Evolutionary conservation across 2,888 invertebrate species (phyloP), one percentile per base, ranked within the genome.

Genomic region (Ormyrus thymus): DNA sequence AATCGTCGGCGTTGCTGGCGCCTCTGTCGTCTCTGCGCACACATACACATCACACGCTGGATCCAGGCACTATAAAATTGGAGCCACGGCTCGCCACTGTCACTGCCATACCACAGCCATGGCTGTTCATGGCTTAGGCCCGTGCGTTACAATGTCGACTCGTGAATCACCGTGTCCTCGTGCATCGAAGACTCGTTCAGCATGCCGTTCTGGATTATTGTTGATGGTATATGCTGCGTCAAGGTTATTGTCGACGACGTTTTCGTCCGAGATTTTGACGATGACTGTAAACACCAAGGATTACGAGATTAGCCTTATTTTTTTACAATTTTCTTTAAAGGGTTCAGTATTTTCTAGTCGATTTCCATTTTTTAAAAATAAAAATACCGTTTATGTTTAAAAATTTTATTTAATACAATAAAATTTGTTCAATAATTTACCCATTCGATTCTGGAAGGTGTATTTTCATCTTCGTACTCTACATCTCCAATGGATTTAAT

Each of bases 71-170:
- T 73, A 59, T 68, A 72, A 11, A 74, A 51, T 29, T 61, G 50
- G 70, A 76, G 73, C 64, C 77, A 13, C 9, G 64, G 51, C 73
- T 77, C 69, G 7, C 43, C 43, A 53, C 46, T n/a, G 53, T 53
- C 51, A n/a, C 45, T 59, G 62, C 9, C 45, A 8, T 29, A 58
- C 69, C 77, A 77, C 15, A 58, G 53, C 58, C 71, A 51, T 45
- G 71, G 65, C 45, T 56, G 51, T 51, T 72, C 78, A 66, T 55
- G 75, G 71, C 62, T 86, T 89, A 88, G 89, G 76, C 88, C 88
- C 76, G 87, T 88, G 82, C 85, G 89, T 89, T 90, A 90, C 88
- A 90, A 88, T 58, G 90, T 90, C 11, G 90, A 89, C 81, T 90
- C 90, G 82, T 90, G 89, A 78, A 89, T 89, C 69, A 89, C 84